Evolutionary conservation across 37 sponge, comb jelly and placozoan species (phyloP).

Genomic region (Chondrosia reniformis): DNA sequence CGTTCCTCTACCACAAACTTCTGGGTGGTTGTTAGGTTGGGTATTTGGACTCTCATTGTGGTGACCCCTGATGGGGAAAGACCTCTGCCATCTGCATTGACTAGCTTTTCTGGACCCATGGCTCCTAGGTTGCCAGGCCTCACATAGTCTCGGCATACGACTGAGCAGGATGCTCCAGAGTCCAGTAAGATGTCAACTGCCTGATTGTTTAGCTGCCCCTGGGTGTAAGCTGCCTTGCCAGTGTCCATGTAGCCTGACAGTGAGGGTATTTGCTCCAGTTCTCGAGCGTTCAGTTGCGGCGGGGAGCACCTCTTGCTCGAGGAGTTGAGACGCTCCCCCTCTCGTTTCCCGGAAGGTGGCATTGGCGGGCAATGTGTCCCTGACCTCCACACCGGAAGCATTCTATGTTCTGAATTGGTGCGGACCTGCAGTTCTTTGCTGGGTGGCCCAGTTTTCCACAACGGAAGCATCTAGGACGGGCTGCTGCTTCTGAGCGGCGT

Average conservation of each 20-base stretch:
- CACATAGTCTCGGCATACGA: neutral
- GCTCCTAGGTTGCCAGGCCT: neutral
- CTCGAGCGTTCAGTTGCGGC: neutral
- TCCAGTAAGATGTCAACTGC: neutral
- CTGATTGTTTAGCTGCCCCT: neutral
- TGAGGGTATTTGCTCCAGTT: neutral
- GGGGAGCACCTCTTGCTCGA: neutral
- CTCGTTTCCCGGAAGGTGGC: neutral
- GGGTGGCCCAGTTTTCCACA: neutral
- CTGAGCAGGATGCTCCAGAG: constrained; percentile 10
- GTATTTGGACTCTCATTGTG: neutral
- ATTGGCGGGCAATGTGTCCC: constrained; percentile 1
- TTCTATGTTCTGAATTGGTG: neutral
- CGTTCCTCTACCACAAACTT: neutral
- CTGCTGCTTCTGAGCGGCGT: neutral
- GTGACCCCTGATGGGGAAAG: neutral
- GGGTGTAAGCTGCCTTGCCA: neutral
- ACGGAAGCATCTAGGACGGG: neutral
- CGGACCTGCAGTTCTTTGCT: neutral
- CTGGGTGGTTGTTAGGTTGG: neutral
- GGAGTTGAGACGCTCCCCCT: neutral
- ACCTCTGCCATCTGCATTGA: constrained; percentile 14
- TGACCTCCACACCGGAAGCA: neutral
- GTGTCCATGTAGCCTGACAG: neutral
- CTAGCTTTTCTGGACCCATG: neutral